These are phyloP conservation scores for Marmota flaviventris DNA, from an alignment of 2,113 vertebrate species.

Conservation along the genomic window DNA sequence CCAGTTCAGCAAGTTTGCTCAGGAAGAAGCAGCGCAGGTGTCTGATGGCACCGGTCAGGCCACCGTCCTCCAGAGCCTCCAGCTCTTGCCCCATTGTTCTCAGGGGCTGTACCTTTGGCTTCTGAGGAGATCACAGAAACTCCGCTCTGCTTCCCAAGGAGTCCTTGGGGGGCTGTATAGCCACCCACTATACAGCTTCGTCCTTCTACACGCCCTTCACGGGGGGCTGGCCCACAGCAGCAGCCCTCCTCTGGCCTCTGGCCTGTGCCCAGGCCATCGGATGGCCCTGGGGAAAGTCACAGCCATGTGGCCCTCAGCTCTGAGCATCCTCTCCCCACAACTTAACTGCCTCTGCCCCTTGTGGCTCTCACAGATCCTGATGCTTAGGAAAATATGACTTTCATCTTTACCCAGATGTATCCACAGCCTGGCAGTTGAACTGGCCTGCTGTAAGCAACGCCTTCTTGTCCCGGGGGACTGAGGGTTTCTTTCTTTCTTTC, in stretches of 20 bases:
- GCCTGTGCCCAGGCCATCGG: background rate
- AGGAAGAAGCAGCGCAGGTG: background rate
- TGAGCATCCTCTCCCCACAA: background rate
- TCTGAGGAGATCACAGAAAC: background rate
- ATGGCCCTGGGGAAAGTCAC: background rate
- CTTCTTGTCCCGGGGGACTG: background rate
- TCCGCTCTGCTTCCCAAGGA: background rate
- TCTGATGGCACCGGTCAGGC: background rate
- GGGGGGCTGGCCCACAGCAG: background rate
- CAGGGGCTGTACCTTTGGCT: background rate
- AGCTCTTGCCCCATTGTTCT: background rate
- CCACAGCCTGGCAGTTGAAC: no score
- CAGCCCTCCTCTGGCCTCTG: background rate
- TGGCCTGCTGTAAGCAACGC: background rate
- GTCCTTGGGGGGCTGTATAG: background rate
- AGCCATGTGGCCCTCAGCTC: background rate
- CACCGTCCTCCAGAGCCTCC: background rate
- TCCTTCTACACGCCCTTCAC: rapidly evolving
- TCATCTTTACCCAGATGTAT: background rate
- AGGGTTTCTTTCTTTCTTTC: no score
- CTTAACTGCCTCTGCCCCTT: background rate
- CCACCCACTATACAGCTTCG: background rate
- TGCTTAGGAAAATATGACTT: background rate
- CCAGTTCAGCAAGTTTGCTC: background rate
- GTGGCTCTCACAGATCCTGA: background rate